Base-by-base conservation (phyloP, 2,113 vertebrate genomes). In the Catharus bicknelli region DNA sequence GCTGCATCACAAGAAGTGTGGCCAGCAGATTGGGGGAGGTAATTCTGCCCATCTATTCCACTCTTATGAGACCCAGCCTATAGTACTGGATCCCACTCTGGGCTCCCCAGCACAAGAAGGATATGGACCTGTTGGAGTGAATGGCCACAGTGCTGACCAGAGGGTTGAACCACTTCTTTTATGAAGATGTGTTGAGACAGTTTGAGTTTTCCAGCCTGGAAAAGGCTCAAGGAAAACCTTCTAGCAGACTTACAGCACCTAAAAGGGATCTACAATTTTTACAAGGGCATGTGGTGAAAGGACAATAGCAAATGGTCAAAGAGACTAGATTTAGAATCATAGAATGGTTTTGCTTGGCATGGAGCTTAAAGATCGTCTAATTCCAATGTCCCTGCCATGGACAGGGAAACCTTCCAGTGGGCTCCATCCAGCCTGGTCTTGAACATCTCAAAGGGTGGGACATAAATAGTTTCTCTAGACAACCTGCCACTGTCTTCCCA, bases 341-440 rank as follows among this genome's bases (percentile, higher is more conserved):
- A 36, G 32, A 51, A 59, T 11, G 2, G 16, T 67, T 82, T 61
- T 19, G 7, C 8, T 82, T 61, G n/a, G 23, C 34, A 68, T 16
- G 2, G 6, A 54, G 13, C 16, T 67, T 47, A 54, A 75, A 47
- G 21, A 58, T 43, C 9, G 13, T 36, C 11, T 80, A 8, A 53
- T 61, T 59, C 53, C 9, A n/a, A 59, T 59, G 25, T 11, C 9
- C 4, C 13, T 54, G 29, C 10, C 1, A 0, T 14, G 15, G n/a
- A 25, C 29, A 47, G 23, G n/a, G 13, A 40, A 25, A 47, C 8
- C 23, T 75, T 68, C 9, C 38, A 30, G 20, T 34, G 34, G 61
- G 54, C 13, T 67, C 11, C n/a, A 61, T 54, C 9, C 61, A 81
- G 32, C n/a, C n/a, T 40, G 19, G 10, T 14, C 13, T 47, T 88